Evolutionary conservation across 2,113 vertebrate genomes (phyloP).

Genomic region (Myotis lucifugus): DNA sequence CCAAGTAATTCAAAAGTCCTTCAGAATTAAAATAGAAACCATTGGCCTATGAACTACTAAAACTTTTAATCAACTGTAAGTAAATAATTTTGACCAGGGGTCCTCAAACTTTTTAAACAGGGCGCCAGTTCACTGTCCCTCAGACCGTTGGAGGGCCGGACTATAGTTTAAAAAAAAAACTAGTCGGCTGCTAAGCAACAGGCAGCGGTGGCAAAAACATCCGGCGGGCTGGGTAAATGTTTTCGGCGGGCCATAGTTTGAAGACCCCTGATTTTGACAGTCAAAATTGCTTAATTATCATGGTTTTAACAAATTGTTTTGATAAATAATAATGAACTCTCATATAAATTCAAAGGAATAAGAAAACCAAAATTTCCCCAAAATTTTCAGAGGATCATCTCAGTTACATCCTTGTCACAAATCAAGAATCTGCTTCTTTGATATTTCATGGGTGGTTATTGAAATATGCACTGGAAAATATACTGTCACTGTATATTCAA

Average conservation of each 20-base stretch:
- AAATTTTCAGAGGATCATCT: background rate
- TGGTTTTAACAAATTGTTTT: background rate
- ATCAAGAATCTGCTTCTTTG: background rate
- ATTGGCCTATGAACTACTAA: background rate
- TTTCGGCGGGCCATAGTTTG: no score
- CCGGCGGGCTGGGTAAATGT: no score
- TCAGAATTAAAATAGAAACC: background rate
- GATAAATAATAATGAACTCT: background rate
- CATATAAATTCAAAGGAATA: background rate
- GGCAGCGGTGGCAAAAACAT: no score
- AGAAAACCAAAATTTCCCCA: background rate
- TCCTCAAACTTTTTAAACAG: no score
- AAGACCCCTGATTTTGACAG: background rate
- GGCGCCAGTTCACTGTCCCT: no score
- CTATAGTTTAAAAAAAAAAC: no score
- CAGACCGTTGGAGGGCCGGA: no score
- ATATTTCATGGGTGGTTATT: background rate
- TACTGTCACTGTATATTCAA: background rate
- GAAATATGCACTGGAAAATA: background rate
- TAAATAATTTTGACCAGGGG: background rate
- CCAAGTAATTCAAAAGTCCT: background rate
- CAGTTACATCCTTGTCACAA: background rate
- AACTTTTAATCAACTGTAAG: background rate
- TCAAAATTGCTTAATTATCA: background rate
- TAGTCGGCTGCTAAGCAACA: no score